Conservation (phyloP, 2,888 invertebrate genomes). For the Chloroclysta siterata region DNA sequence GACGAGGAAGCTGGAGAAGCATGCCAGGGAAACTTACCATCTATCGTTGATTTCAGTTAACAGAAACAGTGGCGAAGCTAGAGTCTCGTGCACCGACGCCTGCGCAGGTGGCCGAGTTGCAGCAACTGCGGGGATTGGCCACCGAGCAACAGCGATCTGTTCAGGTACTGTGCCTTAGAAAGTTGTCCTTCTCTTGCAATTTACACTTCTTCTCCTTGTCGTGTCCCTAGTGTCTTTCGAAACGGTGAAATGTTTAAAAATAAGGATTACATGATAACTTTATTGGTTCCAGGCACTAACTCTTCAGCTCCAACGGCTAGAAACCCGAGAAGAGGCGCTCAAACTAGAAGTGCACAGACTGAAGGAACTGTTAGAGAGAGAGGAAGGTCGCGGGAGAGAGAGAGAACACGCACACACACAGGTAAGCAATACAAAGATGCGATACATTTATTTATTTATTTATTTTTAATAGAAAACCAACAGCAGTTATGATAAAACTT, state of each 20-base stretch:
- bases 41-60: constrained; percentile 51
- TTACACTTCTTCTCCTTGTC: no score
- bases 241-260: no score
- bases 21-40: no score
- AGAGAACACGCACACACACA: constrained; percentile 67
- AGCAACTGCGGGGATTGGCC: constrained; percentile 77
- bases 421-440: constrained; percentile 46
- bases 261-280: no score
- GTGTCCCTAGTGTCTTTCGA: no score
- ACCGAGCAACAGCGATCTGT: constrained; percentile 86
- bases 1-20: no score
- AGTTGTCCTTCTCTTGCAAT: no score
- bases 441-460: no score
- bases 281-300: constrained; percentile 63
- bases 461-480: no score
- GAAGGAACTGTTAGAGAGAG: constrained; percentile 79
- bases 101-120: constrained; percentile 67
- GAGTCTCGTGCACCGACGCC: constrained; percentile 61
- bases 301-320: constrained; percentile 78
- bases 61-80: constrained; percentile 62
- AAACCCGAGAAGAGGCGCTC: constrained; percentile 81
- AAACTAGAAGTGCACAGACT: constrained; percentile 73
- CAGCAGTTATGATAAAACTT: no score
- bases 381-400: constrained; percentile 67
- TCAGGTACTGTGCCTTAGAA: constrained; percentile 51